phyloP scores from a whole-genome alignment of 2,888 invertebrate genomes.

The Dryadula phaetusa region DNA sequence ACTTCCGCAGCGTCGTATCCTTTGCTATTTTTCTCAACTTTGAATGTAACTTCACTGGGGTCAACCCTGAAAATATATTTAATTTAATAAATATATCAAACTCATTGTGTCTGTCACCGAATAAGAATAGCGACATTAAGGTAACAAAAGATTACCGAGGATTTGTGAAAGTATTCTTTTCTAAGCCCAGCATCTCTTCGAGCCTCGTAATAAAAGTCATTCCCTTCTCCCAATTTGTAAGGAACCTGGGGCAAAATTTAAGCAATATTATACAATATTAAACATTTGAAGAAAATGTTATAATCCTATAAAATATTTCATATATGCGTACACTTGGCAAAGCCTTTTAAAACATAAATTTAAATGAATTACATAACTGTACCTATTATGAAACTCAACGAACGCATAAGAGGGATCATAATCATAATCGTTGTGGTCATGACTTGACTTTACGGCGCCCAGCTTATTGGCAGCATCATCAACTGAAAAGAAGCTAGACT shows the following conservation, averaged over 20 bases:
- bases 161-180: constrained; percentile 85
- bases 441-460: constrained; percentile 54
- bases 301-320: not conserved
- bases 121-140: constrained; percentile 28
- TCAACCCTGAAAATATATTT: constrained; percentile 85
- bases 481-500: constrained; percentile 57
- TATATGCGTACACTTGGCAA: not conserved
- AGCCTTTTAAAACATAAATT: not conserved
- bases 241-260: constrained; percentile 60
- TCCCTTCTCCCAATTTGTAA: constrained; percentile 88
- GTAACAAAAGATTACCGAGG: constrained; percentile 79
- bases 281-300: constrained; percentile 11
- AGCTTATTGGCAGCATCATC: constrained; percentile 59
- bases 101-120: not conserved
- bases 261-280: constrained; percentile 29
- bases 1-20: constrained; percentile 88
- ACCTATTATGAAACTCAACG: constrained; percentile 90
- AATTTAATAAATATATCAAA: constrained; percentile 25
- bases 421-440: constrained; percentile 84
- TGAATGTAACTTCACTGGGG: constrained; percentile 90
- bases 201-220: constrained; percentile 88
- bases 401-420: constrained; percentile 92
- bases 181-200: constrained; percentile 88
- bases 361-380: constrained; percentile 8
- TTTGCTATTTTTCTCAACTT: constrained; percentile 87